Evolutionary conservation across 1,140 invertebrate genomes (phyloP).

Genomic region (Aphelenchoides besseyi): DNA sequence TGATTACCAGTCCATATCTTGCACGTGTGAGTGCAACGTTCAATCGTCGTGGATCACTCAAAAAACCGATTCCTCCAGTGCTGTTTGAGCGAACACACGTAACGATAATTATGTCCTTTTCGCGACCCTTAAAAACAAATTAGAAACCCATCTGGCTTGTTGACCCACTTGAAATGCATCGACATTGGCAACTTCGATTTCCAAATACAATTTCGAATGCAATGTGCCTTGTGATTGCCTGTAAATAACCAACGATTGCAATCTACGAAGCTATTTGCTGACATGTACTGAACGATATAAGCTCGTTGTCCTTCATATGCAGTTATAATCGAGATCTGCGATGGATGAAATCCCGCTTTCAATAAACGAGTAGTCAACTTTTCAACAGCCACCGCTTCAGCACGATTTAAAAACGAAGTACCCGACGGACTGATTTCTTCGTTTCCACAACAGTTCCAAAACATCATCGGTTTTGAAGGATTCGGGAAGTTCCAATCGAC

Average conservation of each 20-base stretch:
- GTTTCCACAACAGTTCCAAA: slow-evolving; percentile 89
- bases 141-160: too few relatives aligned
- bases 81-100: slow-evolving; percentile 83
- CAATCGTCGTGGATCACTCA: slow-evolving; percentile 91
- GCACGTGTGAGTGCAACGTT: slow-evolving; percentile 97
- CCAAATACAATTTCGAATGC: slow-evolving; percentile 92
- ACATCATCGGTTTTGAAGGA: slow-evolving; percentile 97
- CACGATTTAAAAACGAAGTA: slow-evolving; percentile 94
- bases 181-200: slow-evolving; percentile 98
- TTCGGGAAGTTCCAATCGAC: slow-evolving; percentile 98
- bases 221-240: slow-evolving; percentile 98
- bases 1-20: slow-evolving; percentile 92
- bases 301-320: slow-evolving; percentile 77
- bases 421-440: slow-evolving; percentile 98
- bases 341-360: slow-evolving; percentile 87
- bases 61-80: slow-evolving; percentile 85
- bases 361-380: slow-evolving; percentile 90
- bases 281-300: neutral
- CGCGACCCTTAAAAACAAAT: slow-evolving; percentile 71
- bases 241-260: slow-evolving; percentile 94
- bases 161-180: slow-evolving; percentile 92
- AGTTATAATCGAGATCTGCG: slow-evolving; percentile 99
- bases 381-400: slow-evolving; percentile 96
- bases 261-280: slow-evolving; percentile 69
- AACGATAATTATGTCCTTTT: slow-evolving; percentile 95